phyloP scores from a whole-genome alignment of 2,888 invertebrate genomes.

The Cistogaster globosa region DNA sequence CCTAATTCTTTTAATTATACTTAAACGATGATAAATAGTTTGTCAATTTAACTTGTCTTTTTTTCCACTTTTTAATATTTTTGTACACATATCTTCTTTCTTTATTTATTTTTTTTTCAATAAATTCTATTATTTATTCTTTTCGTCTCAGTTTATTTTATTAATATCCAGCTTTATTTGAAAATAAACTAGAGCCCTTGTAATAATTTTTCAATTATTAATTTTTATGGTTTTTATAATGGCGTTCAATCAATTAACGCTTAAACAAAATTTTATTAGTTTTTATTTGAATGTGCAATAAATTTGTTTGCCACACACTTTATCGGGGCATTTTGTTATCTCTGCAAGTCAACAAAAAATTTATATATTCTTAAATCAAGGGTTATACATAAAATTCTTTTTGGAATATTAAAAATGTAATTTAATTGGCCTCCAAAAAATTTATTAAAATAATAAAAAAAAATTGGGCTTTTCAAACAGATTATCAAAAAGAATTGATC shows the following conservation, averaged over 20 bases:
- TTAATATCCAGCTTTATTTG: conserved; percentile 22
- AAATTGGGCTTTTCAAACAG: no score
- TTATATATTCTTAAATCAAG: no score
- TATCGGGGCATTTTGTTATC: no score
- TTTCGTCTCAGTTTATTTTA: conserved; percentile 17
- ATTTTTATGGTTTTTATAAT: background rate
- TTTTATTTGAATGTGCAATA: background rate
- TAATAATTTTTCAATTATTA: conserved; percentile 51
- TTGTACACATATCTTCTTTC: background rate
- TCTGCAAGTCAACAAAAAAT: no score
- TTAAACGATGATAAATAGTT: conserved; percentile 37
- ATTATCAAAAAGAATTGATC: no score
- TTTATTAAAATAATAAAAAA: no score
- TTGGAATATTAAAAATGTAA: no score
- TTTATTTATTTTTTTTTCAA: conserved; percentile 7
- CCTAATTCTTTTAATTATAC: conserved; percentile 20
- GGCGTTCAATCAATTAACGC: conserved; percentile 48
- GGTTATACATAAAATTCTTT: no score
- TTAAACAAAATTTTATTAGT: conserved; percentile 19
- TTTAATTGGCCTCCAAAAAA: no score
- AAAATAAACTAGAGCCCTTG: conserved; percentile 60
- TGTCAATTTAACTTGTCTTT: background rate
- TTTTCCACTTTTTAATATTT: background rate
- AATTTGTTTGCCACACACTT: background rate
- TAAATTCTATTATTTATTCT: conserved; percentile 14